Evolutionary conservation across 2,888 invertebrate species (phyloP).

Genomic region (Pimpla rufipes): DNA sequence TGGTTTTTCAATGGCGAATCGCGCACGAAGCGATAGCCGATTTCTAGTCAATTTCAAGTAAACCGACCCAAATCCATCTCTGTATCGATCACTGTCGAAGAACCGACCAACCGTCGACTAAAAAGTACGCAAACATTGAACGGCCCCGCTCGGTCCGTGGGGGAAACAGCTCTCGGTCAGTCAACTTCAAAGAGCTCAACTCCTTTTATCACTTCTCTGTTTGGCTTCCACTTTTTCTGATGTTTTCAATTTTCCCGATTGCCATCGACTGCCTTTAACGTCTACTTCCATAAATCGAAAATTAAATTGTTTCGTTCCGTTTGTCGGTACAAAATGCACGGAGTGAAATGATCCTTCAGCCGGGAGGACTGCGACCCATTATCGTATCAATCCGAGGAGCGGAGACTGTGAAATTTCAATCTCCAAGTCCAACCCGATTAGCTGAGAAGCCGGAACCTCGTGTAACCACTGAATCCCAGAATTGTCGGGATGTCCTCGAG

Average conservation of each 20-base stretch:
- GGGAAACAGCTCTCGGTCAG: neutral
- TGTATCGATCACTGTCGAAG: neutral
- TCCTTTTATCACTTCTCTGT: neutral
- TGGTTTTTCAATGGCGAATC: neutral
- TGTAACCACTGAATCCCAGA: conserved; percentile 37
- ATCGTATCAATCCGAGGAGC: conserved; percentile 6
- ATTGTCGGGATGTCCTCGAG: conserved; percentile 33
- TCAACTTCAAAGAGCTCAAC: neutral
- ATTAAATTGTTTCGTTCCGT: neutral
- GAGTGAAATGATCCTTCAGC: neutral
- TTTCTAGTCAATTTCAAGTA: neutral
- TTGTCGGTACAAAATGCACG: conserved; percentile 9
- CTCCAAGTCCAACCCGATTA: conserved; percentile 28
- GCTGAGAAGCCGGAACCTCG: conserved; percentile 4
- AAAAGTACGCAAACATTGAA: too few relatives aligned
- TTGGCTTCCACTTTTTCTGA: neutral
- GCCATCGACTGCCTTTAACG: neutral
- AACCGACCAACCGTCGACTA: neutral
- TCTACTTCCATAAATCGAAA: neutral
- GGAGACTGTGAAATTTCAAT: conserved; percentile 34
- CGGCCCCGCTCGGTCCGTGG: too few relatives aligned
- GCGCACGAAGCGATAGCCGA: neutral
- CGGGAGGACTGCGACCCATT: neutral
- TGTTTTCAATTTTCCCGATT: neutral
- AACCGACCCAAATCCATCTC: neutral